Percentiles rank a stretch among this genome's conserved stretches.
Evolutionary conservation across 2,113 vertebrate genomes (phyloP).

Genomic region (Stomatorhinus ivindoensis): DNA sequence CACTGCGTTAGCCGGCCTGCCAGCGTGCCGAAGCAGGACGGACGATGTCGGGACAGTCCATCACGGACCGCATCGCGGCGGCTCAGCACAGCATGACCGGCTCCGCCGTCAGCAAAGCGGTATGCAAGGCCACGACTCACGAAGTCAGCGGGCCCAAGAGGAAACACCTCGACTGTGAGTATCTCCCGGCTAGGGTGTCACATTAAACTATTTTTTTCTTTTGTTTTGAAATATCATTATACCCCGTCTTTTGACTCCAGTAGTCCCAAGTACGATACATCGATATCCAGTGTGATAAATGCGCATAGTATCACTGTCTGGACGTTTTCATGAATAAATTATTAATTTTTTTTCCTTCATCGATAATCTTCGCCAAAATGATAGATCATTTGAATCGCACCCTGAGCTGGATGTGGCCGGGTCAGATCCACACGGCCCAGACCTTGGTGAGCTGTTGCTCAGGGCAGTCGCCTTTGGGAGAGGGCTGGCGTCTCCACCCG

Average conservation of each 20-base stretch:
- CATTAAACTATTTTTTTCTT: background rate
- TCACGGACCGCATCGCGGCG: conserved; percentile 77
- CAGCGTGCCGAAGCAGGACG: background rate
- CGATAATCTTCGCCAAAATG: background rate
- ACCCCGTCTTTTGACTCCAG: background rate
- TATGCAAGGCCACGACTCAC: conserved; percentile 82
- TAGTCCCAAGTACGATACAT: background rate
- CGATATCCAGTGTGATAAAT: background rate
- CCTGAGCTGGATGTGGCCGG: background rate
- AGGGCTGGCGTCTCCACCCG: no score
- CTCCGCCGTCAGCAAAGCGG: conserved; percentile 74
- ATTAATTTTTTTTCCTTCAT: background rate
- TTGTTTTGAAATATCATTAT: background rate
- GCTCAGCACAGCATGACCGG: conserved; percentile 83
- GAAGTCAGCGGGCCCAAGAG: conserved; percentile 85
- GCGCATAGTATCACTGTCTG: background rate
- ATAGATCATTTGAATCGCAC: background rate
- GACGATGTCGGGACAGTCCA: conserved; percentile 77
- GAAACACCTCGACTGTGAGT: conserved; percentile 87
- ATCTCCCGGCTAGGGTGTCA: conserved; percentile 4
- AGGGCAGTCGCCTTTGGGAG: background rate
- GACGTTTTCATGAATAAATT: background rate
- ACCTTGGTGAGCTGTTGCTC: background rate
- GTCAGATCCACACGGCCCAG: background rate
- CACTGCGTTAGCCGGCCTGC: background rate